Percentiles rank a stretch among this genome's conserved stretches.
Evolutionary conservation across 2,113 vertebrate species (phyloP).

Genomic region (Callionymus lyra): DNA sequence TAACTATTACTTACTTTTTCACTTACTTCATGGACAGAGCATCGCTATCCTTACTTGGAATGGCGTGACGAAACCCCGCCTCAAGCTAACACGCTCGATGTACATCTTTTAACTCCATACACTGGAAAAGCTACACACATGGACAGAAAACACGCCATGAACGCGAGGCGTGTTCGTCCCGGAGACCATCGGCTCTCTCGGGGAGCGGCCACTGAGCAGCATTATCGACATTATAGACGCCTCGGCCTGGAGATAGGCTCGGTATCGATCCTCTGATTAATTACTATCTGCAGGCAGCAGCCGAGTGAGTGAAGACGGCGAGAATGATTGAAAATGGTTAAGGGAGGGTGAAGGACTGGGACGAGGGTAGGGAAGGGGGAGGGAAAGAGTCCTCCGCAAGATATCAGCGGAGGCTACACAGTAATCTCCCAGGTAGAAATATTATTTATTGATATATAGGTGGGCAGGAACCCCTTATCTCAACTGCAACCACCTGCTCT

Average conservation of each 20-base stretch:
- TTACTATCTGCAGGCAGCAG: constrained; percentile 65
- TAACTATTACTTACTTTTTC: no score
- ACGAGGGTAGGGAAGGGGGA: constrained; percentile 13
- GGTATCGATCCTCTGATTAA: constrained; percentile 67
- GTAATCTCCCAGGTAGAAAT: constrained; percentile 58
- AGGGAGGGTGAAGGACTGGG: constrained; percentile 8
- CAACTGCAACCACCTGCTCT: constrained; percentile 28
- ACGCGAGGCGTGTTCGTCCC: constrained; percentile 55
- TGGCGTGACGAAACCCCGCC: no score
- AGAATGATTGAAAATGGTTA: constrained; percentile 19
- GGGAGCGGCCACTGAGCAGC: constrained; percentile 54
- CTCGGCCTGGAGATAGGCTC: constrained; percentile 60
- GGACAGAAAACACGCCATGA: constrained; percentile 29
- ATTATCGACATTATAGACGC: constrained; percentile 67
- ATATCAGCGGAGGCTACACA: constrained; percentile 55
- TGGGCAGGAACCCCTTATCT: constrained; percentile 48
- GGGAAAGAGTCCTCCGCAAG: constrained; percentile 57
- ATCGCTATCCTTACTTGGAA: no score
- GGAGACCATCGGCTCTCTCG: constrained; percentile 53
- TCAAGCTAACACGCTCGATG: no score
- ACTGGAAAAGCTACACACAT: not conserved
- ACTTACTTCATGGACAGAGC: no score
- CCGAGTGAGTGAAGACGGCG: constrained; percentile 19
- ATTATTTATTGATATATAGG: constrained; percentile 67
- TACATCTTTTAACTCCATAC: no score